Evolutionary conservation across 2,113 vertebrate genomes (phyloP), one percentile per base, ranked within the genome.

Genomic region (Onychostruthus taczanowskii): DNA sequence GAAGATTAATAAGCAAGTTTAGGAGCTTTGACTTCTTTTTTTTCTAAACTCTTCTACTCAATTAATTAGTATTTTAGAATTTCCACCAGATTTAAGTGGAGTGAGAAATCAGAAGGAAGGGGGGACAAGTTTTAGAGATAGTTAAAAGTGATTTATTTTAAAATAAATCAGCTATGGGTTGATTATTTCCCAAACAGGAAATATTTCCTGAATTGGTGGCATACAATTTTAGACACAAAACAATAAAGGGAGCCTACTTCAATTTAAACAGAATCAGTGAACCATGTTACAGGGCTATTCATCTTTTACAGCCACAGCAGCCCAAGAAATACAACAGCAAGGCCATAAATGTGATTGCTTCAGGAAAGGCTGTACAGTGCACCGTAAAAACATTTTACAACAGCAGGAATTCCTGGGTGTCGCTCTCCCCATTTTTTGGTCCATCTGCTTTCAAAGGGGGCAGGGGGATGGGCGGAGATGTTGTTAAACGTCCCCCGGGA

Each of bases 341-440:
- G 90, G 96, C 92, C 95, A 96, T 96, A 96, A 97, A 96, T 77
- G 84, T 94, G 95, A 97, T 97, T 97, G 96, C 96, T 96, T 93
- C 93, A 96, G 96, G 91, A 96, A 96, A 95, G 87, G 96, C 95
- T 97, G 96, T 97, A 97, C 82, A 96, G 97, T 96, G 97, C 95
- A 96, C 95, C 96, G 85, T 97, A 96, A 97, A 97, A 97, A 93
- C 88, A 97, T 95, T 97, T 96, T 97, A 97, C 90, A 97, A 95
- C 80, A 93, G 95, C 96, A 95, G 94, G 96, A 97, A 98, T 98
- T 98, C 97, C 97, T 97, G 97, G 97, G 97, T 97, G 97, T 93
- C 94, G 72, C 83, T 91, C 95, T 86, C 95, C 95, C 94, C 94
- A 91, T 95, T 95, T 96, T 94, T 94, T 94, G 93, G 94, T 97